phyloP scores from a whole-genome alignment of 2,888 invertebrate genomes.

The Pseudanteris insignis region DNA sequence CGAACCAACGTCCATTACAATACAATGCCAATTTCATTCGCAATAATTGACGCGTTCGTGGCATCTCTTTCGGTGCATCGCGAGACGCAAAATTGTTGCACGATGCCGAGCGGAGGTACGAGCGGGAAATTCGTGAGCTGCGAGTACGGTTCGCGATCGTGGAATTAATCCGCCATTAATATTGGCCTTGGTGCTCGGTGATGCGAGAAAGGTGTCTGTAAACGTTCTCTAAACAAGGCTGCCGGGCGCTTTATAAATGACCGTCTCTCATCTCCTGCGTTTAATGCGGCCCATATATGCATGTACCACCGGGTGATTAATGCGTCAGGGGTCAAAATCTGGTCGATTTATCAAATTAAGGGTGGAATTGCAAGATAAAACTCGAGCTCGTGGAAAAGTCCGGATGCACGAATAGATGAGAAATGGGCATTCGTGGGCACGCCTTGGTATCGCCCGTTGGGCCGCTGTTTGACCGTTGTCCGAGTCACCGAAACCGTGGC shows the following conservation, averaged over 20 bases:
- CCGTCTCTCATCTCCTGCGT: conserved; percentile 48
- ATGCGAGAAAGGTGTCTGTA: conserved; percentile 59
- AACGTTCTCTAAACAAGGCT: conserved; percentile 64
- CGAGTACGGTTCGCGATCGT: conserved; percentile 51
- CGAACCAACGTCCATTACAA: no score
- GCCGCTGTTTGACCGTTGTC: conserved; percentile 52
- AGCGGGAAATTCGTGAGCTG: conserved; percentile 39
- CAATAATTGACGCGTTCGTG: no score
- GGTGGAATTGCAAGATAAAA: conserved; percentile 65
- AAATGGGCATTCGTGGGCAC: conserved; percentile 52
- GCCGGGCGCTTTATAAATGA: conserved; percentile 62
- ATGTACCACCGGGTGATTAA: conserved; percentile 64
- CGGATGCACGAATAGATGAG: conserved; percentile 51
- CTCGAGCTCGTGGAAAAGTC: conserved; percentile 61
- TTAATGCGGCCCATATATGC: conserved; percentile 65
- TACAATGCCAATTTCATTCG: conserved; percentile 10
- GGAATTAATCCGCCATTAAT: conserved; percentile 66
- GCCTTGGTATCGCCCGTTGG: conserved; percentile 47
- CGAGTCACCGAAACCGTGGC: conserved; percentile 34
- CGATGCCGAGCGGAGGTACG: no score
- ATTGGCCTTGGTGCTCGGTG: conserved; percentile 49
- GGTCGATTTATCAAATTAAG: conserved; percentile 67
- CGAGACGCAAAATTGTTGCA: conserved; percentile 29
- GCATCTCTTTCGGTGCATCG: no score
- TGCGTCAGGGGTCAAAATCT: conserved; percentile 62